Evolutionary conservation across 2,888 invertebrate genomes (phyloP), one percentile per base, ranked within the genome.

Genomic region (Zele albiditarsus): DNA sequence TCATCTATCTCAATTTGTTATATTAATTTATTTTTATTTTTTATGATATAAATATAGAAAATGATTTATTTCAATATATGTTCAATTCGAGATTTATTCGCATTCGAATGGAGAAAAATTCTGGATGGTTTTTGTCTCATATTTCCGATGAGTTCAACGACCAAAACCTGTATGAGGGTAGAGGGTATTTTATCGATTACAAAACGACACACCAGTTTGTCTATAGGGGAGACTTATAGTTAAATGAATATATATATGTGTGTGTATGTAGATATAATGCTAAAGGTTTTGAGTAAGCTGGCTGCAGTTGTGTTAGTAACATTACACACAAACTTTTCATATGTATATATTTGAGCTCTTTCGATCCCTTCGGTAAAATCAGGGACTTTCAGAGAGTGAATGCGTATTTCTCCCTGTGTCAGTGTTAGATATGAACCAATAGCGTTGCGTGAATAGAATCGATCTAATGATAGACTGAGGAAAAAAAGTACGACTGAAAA

Each of bases 111-210:
- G 28, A 14, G 16, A 27, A 20, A 28, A 27, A 27, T 14, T 27
- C 3, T 14, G 16, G 60, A 63, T 49, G 14, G 12, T 23, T 49
- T 46, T 62, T 46, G 49, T 23, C 27, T 66, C 46, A n/a, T 49
- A 31, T 76, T 68, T 38, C 25, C 16, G n/a, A 27, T n/a, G 69
- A 78, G 84, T 84, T 86, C 85, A 85, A 84, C 81, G 86, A 84
- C 84, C 85, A 84, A 85, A 85, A 84, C 82, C 80, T 53, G 8
- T 53, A 53, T 53, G 77, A 73, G 82, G 28, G 82, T 42, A 33
- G 42, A 38, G 73, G 53, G 73, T 60, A 63, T 77, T 78, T 79
- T 78, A 79, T 79, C 76, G 79, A 79, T 78, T 72, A 72, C 63
- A 66, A 73, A 75, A 74, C 71, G 67, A 73, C 76, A 53, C 46